A percentile compares a stretch with the other conserved stretches of the same genome.
Evolutionary conservation across 2,888 invertebrate species (phyloP).

Genomic region (Hydroisotoma schaefferi): DNA sequence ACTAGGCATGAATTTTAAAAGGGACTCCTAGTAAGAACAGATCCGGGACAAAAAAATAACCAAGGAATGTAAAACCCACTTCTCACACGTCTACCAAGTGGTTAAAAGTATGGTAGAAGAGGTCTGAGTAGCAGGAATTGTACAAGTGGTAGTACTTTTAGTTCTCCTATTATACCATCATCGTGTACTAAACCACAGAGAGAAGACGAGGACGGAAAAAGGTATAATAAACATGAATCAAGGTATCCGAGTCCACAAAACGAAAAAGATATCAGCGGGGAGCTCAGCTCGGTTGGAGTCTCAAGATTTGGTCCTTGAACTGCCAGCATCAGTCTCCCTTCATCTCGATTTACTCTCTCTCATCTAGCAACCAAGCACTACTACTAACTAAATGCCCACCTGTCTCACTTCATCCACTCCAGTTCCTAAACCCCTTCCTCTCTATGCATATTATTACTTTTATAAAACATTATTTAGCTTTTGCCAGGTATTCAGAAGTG

Average conservation of each 20-base stretch:
- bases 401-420: conserved; percentile 6
- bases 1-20: conserved; percentile 5
- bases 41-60: conserved; percentile 13
- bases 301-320: conserved; percentile 48
- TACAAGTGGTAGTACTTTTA: too few relatives aligned
- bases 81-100: conserved; percentile 23
- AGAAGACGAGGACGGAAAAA: conserved; percentile 9
- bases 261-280: conserved; percentile 48
- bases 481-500: too few relatives aligned
- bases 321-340: conserved; percentile 30
- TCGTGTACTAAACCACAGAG: too few relatives aligned
- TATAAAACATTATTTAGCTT: too few relatives aligned
- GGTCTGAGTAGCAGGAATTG: background rate
- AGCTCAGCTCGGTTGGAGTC: conserved; percentile 47
- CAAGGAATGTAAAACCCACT: conserved; percentile 25
- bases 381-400: conserved; percentile 18
- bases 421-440: conserved; percentile 41
- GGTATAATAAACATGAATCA: conserved; percentile 8
- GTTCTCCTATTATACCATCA: too few relatives aligned
- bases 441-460: too few relatives aligned
- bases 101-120: background rate
- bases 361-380: background rate
- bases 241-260: conserved; percentile 17
- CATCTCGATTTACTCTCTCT: conserved; percentile 9
- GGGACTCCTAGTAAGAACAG: background rate